Evolutionary conservation across 1,140 invertebrate genomes (phyloP).

Genomic region (Lucilia cuprina): DNA sequence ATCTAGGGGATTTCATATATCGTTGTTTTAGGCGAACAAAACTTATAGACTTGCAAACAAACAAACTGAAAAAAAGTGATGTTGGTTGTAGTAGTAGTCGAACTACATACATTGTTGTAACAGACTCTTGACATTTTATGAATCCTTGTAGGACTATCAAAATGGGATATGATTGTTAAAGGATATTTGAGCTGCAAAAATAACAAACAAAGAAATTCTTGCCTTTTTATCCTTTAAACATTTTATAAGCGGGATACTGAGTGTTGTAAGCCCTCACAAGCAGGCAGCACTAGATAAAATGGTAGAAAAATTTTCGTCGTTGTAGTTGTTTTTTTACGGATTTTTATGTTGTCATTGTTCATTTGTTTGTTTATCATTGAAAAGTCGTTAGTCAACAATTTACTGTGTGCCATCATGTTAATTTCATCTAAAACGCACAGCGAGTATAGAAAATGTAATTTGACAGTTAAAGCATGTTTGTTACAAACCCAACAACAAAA

Average conservation of each 20-base stretch:
- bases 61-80: neutral
- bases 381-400: conserved; percentile 25
- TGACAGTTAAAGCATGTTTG: neutral
- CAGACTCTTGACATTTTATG: conserved; percentile 11
- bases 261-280: too few species aligned
- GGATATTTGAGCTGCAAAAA: neutral
- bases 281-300: too few species aligned
- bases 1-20: neutral
- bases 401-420: neutral
- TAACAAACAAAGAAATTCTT: neutral
- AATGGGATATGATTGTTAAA: neutral
- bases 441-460: neutral
- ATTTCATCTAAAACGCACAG: neutral
- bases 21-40: neutral
- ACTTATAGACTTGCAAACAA: neutral
- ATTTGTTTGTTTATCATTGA: conserved; percentile 18
- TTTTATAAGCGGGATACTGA: neutral
- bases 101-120: neutral
- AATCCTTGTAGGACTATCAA: conserved; percentile 4
- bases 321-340: too few species aligned
- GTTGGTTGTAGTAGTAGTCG: too few species aligned
- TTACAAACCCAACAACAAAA: neutral
- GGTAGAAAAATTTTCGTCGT: too few species aligned
- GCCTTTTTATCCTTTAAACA: neutral
- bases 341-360: neutral